Evolutionary conservation across 2,888 invertebrate genomes (phyloP).

Genomic region (Nasonia oneida): DNA sequence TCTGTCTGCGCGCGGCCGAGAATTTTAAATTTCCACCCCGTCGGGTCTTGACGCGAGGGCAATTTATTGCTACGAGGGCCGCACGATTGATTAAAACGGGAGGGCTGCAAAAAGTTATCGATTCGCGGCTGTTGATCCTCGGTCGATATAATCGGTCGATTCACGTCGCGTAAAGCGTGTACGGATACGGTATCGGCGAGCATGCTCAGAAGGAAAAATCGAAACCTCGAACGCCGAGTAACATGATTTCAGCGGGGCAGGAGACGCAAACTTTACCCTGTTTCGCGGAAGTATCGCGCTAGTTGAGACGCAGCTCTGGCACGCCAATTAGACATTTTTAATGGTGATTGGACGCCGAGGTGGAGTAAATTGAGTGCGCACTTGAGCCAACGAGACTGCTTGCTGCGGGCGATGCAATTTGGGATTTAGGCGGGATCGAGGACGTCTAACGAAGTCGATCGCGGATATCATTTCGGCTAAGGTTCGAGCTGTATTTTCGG

Average conservation of each 20-base stretch:
- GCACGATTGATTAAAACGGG: too few relatives aligned
- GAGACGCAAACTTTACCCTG: background rate
- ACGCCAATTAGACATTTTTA: slow-evolving; percentile 47
- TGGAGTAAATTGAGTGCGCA: slow-evolving; percentile 23
- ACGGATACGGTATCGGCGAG: too few relatives aligned
- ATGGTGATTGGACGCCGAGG: slow-evolving; percentile 44
- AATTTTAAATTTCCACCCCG: background rate
- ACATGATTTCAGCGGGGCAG: background rate
- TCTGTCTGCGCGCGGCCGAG: background rate
- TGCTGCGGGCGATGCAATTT: background rate
- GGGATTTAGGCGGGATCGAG: background rate
- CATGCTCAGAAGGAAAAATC: too few relatives aligned
- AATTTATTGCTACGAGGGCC: background rate
- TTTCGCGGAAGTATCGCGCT: slow-evolving; percentile 21
- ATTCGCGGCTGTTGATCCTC: too few relatives aligned
- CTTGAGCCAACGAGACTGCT: background rate
- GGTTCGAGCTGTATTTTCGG: background rate
- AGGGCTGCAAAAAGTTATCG: background rate
- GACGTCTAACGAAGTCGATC: slow-evolving; percentile 16
- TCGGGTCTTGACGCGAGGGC: background rate
- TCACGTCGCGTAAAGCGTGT: too few relatives aligned
- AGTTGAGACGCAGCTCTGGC: background rate
- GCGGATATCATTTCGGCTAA: background rate
- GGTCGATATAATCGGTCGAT: too few relatives aligned
- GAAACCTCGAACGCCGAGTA: background rate